Evolutionary conservation across 2,113 vertebrate genomes (phyloP).

Genomic region (Mus musculus): DNA sequence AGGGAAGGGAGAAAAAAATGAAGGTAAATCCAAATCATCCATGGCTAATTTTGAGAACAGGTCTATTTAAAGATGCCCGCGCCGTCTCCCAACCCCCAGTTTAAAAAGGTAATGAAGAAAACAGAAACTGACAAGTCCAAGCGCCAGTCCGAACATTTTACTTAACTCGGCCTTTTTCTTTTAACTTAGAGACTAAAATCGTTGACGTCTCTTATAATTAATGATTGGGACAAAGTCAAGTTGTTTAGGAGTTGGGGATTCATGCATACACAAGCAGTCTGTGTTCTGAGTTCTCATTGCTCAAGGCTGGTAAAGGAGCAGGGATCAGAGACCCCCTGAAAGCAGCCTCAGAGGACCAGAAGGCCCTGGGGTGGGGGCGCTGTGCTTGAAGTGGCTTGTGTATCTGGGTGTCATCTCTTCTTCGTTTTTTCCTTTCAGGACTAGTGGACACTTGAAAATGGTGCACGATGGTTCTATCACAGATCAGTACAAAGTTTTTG

Average conservation of each 20-base stretch:
- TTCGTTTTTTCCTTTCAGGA: constrained; percentile 10
- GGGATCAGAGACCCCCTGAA: not conserved
- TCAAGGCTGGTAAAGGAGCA: not conserved
- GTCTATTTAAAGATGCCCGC: not conserved
- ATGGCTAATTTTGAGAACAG: constrained; percentile 1
- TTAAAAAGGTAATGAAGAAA: constrained; percentile 48
- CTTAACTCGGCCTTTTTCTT: constrained; percentile 58
- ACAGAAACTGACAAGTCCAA: not conserved
- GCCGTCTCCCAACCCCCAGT: not conserved
- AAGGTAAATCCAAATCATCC: not conserved
- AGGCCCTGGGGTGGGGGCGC: too few species aligned
- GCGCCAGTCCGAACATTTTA: not conserved
- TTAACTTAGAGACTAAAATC: constrained; percentile 57
- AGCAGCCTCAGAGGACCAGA: not conserved
- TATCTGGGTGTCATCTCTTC: constrained; percentile 51
- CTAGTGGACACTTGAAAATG: constrained; percentile 45
- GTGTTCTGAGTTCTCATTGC: not conserved
- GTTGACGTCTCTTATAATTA: not conserved
- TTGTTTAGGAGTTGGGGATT: not conserved
- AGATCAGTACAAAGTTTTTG: not conserved
- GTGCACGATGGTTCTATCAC: not conserved
- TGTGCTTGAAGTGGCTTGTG: not conserved
- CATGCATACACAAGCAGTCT: not conserved
- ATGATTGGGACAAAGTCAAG: not conserved
- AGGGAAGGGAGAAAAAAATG: not conserved